phyloP scores from a whole-genome alignment of 2,113 vertebrate species.

The Gymnarchus niloticus region DNA sequence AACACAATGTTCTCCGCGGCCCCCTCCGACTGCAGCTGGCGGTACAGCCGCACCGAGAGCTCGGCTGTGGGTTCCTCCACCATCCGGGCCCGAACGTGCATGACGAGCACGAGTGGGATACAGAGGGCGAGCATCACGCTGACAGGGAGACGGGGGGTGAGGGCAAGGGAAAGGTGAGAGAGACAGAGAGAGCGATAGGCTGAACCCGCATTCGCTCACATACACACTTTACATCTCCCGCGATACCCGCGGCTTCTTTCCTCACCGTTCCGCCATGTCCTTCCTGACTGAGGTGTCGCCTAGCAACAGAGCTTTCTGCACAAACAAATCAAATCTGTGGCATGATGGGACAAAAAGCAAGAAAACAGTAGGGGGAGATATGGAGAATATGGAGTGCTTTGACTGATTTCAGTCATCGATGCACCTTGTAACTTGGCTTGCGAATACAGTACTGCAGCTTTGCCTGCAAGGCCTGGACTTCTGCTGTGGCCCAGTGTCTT shows the following conservation, averaged over 20 bases:
- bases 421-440: too few relatives aligned
- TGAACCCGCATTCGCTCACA: not conserved
- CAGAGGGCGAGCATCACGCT: conserved; percentile 71
- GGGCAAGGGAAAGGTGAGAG: not conserved
- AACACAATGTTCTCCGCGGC: conserved; percentile 93
- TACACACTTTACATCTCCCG: not conserved
- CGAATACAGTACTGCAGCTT: not conserved
- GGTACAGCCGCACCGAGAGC: conserved; percentile 87
- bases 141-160: conserved; percentile 28
- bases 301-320: conserved; percentile 55
- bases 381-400: not conserved
- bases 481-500: not conserved
- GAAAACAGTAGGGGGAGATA: not conserved
- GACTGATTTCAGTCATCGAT: not conserved
- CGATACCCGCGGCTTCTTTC: not conserved
- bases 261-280: conserved; percentile 7
- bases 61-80: conserved; percentile 76
- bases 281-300: conserved; percentile 47
- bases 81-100: conserved; percentile 64
- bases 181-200: not conserved
- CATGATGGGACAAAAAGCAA: conserved; percentile 21
- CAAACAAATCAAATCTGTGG: conserved; percentile 36
- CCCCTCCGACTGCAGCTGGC: conserved; percentile 72
- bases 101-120: conserved; percentile 67
- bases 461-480: not conserved